These are phyloP conservation scores for Chamaea fasciata DNA, from an alignment of 2,113 vertebrate genomes.

Conservation along the genomic window DNA sequence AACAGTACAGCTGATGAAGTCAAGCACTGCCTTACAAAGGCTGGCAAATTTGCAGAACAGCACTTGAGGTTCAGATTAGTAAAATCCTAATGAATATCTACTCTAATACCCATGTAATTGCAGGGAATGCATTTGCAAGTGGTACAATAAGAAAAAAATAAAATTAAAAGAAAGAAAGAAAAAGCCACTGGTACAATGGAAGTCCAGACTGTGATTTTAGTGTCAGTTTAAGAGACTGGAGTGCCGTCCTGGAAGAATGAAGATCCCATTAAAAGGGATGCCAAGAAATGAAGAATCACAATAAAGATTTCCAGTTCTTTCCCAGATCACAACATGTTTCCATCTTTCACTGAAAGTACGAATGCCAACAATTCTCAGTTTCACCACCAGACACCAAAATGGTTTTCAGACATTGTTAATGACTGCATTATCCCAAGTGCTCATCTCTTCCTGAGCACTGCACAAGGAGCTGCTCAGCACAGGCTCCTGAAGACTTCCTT, in stretches of 20 bases:
- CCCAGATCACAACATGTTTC: background rate
- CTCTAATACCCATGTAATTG: slow-evolving; percentile 51
- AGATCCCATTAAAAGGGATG: background rate
- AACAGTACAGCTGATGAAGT: slow-evolving; percentile 30
- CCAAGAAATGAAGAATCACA: background rate
- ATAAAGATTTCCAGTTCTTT: background rate
- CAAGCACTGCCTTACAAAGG: slow-evolving; percentile 44
- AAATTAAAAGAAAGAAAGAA: rapidly evolving
- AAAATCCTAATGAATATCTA: slow-evolving; percentile 57
- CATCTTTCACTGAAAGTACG: background rate
- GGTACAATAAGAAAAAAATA: background rate
- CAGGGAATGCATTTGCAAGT: slow-evolving; percentile 24
- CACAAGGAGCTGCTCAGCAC: background rate
- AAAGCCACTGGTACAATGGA: background rate
- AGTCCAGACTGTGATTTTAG: background rate
- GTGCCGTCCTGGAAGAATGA: background rate
- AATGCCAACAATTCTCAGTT: background rate
- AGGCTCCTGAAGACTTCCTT: background rate
- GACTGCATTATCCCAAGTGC: background rate
- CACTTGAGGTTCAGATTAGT: slow-evolving; percentile 56
- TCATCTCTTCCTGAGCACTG: background rate
- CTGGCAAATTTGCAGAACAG: slow-evolving; percentile 49
- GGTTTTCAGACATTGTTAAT: background rate
- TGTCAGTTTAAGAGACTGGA: background rate
- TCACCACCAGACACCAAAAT: background rate